Evolutionary conservation across 2,113 vertebrate genomes (phyloP).

Genomic region (Caloenas nicobarica): DNA sequence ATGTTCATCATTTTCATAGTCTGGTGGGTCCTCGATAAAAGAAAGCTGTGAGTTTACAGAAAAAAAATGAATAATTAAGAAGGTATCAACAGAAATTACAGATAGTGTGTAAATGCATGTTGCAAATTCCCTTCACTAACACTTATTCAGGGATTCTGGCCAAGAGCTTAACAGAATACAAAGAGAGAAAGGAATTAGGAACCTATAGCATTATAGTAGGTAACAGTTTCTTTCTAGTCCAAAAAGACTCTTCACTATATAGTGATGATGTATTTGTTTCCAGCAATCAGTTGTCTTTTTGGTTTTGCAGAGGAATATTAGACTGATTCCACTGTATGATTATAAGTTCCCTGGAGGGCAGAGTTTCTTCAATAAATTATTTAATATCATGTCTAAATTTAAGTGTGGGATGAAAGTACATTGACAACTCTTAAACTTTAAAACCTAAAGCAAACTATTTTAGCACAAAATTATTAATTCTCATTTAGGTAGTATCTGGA

Average conservation of each 20-base stretch:
- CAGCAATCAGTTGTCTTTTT: neutral
- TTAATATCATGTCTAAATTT: neutral
- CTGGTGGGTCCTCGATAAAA: neutral
- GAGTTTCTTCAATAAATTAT: slow-evolving; percentile 7
- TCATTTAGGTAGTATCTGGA: neutral
- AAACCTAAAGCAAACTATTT: slow-evolving; percentile 23
- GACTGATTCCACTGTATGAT: neutral
- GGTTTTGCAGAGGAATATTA: neutral
- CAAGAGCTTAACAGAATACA: neutral
- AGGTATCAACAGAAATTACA: neutral
- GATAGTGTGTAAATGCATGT: neutral
- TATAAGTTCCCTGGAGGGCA: neutral
- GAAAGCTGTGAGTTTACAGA: neutral
- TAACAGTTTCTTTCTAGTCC: neutral
- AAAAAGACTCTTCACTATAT: neutral
- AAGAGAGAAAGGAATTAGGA: neutral
- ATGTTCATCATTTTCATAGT: neutral
- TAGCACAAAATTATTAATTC: neutral
- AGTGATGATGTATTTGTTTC: neutral
- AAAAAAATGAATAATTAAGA: neutral
- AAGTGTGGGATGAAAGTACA: neutral
- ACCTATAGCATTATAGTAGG: neutral
- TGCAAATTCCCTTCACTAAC: neutral
- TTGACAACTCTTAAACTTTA: neutral
- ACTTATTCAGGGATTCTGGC: neutral